Evolutionary conservation across 2,113 vertebrate genomes (phyloP).

Genomic region (Smithornis capensis): DNA sequence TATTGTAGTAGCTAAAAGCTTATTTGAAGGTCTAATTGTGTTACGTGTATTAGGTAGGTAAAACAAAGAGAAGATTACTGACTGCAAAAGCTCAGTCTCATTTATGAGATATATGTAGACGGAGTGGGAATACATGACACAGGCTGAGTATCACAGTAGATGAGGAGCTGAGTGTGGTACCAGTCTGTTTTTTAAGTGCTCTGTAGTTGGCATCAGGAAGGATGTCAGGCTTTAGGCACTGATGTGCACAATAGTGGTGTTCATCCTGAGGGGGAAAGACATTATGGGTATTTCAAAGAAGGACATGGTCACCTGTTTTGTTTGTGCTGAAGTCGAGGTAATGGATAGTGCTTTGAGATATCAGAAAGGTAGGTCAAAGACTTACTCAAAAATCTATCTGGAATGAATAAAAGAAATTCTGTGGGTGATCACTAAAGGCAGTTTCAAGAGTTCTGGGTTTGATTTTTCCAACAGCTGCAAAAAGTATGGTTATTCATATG

Average conservation of each 20-base stretch:
- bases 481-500: neutral
- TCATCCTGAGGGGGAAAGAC: neutral
- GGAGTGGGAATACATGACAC: accelerated
- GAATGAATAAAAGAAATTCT: neutral
- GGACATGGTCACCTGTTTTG: neutral
- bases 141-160: neutral
- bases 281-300: neutral
- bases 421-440: neutral
- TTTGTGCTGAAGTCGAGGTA: neutral
- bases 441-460: neutral
- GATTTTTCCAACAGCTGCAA: slow-evolving; percentile 14
- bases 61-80: neutral
- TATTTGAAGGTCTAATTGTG: neutral
- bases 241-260: neutral
- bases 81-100: neutral
- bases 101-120: neutral
- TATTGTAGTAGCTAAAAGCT: neutral
- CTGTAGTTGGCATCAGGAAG: neutral
- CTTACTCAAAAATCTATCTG: neutral
- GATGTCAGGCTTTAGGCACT: neutral
- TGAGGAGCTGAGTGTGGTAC: neutral
- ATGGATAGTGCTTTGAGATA: neutral
- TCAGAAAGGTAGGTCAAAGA: neutral
- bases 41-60: neutral
- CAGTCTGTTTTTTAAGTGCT: neutral